Base-by-base conservation (phyloP, 2,888 invertebrate species). In the Tetanocera ferruginea region DNA sequence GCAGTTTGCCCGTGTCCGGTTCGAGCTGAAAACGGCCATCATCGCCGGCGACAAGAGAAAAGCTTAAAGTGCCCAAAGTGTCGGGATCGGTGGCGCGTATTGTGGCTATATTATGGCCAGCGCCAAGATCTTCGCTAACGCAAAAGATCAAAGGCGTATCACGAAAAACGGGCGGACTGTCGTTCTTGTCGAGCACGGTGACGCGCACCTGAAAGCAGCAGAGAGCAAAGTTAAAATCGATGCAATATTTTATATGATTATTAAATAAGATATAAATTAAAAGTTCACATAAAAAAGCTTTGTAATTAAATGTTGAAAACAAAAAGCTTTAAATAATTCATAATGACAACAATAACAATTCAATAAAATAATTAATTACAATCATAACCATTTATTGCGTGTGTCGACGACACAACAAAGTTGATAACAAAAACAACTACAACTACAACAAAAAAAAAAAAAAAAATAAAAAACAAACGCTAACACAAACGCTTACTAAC, bases 141-240 rank as follows among this genome's bases (percentile, higher is more conserved):
- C 93, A 91, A 88, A 94, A 95, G 71, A 92, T 92, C 83, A 94
- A 91, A 19, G 94, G 94, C 51, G 94, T 93, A 81, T 94, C 93
- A 83, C 93, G 93, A 91, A 97, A 96, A 76, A 94, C 93, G 4
- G 98, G 98, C n/a, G 97, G 97, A 86, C 96, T 97, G 91, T 98
- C 98, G 90, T 98, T 98, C 90, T 95, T 95, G 91, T 98, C 98
- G 88, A 95, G 89, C 74, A 98, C 94, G 77, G 93, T 93, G 83
- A 98, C 94, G 89, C 93, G 93, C 84, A 97, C 95, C 97, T 97
- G 94, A 31, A 62, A 74, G 31, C 64, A 77, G 52, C 75, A 51
- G 37, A 64, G 19, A 14, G 72, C 23, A 75, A 49, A 62, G 28
- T 19, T 62, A 3, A 9, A 25, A 19, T 62, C 19, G n/a, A 57